A percentile compares a stretch with the other conserved stretches of the same genome.
Evolutionary conservation across 2,888 invertebrate genomes (phyloP).

Genomic region (Aspidapion aeneum): DNA sequence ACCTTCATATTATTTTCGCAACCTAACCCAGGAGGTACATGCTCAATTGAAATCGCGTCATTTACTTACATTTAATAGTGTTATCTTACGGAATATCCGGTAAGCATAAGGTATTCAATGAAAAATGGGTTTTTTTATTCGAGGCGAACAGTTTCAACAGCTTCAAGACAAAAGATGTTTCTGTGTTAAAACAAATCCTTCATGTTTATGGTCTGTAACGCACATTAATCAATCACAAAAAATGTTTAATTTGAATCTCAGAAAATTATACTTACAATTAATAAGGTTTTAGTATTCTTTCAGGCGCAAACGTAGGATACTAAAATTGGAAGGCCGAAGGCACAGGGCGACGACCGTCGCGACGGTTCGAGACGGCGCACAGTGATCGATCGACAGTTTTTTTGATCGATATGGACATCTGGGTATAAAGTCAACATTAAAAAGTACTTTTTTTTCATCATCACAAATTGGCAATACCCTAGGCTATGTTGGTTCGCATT

Average conservation of each 20-base stretch:
- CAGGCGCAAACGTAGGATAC: too few species aligned
- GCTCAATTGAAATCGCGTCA: neutral
- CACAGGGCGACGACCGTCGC: too few species aligned
- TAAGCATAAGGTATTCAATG: neutral
- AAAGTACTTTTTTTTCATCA: too few species aligned
- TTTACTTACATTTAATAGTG: neutral
- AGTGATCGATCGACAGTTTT: too few species aligned
- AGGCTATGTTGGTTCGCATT: too few species aligned
- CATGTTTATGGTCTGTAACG: constrained; percentile 4
- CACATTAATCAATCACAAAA: neutral
- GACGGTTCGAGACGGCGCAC: too few species aligned
- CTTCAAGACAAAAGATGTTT: neutral
- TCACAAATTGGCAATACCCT: too few species aligned
- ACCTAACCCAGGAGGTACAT: neutral
- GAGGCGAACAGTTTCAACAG: neutral
- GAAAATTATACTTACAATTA: too few species aligned
- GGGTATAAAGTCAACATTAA: too few species aligned
- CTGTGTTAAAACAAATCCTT: neutral
- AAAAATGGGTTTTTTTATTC: neutral
- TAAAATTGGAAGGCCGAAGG: too few species aligned
- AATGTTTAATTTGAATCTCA: neutral
- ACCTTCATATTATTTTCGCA: neutral
- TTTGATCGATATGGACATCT: too few species aligned
- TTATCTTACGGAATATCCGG: neutral
- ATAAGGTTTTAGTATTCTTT: too few species aligned